phyloP scores from a whole-genome alignment of 2,113 vertebrate genomes.

The Leuciscus idus region DNA sequence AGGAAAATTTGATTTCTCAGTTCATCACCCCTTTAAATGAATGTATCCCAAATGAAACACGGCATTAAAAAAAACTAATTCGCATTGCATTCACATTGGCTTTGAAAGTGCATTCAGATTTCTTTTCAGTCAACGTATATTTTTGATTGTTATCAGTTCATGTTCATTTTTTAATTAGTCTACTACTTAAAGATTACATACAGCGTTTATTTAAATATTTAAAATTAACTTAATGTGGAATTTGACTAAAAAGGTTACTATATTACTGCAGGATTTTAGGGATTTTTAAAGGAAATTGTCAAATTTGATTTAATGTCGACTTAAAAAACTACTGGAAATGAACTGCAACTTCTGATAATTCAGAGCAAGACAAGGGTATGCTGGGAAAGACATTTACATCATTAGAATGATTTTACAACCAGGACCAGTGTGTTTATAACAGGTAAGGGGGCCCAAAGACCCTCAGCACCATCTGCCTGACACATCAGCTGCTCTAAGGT shows the following conservation, averaged over 20 bases:
- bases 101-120: neutral
- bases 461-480: conserved; percentile 35
- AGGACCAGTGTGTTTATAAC: conserved; percentile 1
- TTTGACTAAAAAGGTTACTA: too few species aligned
- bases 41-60: neutral
- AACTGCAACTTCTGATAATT: neutral
- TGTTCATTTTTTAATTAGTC: neutral
- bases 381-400: neutral
- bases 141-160: neutral
- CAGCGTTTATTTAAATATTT: neutral
- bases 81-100: neutral
- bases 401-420: neutral
- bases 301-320: neutral
- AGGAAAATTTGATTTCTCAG: too few species aligned
- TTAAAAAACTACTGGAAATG: neutral
- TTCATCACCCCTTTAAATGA: neutral
- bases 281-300: neutral
- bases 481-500: conserved; percentile 14
- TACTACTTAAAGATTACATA: neutral
- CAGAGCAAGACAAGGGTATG: neutral
- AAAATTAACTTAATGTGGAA: too few species aligned
- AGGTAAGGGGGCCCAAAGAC: conserved; percentile 16
- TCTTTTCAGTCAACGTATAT: neutral
- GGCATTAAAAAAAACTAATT: neutral
- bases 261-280: neutral